A percentile compares a stretch with the other conserved stretches of the same genome.
Evolutionary conservation across 2,888 invertebrate genomes (phyloP).

Genomic region (Athrips mouffetella): DNA sequence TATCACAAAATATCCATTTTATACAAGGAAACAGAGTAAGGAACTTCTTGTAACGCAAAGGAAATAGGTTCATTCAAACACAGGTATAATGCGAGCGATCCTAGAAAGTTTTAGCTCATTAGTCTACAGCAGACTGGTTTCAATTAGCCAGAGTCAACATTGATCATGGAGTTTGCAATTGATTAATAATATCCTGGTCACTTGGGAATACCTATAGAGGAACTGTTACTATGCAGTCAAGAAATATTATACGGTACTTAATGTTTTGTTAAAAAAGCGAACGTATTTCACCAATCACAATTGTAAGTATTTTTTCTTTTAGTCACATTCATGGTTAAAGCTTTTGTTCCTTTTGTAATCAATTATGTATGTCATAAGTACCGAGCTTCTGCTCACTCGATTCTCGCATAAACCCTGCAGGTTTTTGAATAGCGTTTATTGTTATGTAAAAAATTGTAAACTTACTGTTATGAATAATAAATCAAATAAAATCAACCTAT

Average conservation of each 20-base stretch:
- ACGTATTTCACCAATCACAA: constrained; percentile 6
- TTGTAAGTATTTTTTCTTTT: no score
- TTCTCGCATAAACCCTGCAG: no score
- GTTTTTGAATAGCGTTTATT: no score
- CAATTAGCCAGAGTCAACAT: constrained; percentile 66
- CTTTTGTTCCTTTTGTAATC: no score
- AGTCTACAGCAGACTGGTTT: constrained; percentile 58
- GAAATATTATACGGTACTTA: constrained; percentile 7
- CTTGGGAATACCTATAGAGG: constrained; percentile 30
- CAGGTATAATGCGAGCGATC: constrained; percentile 15
- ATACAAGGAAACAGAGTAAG: no score
- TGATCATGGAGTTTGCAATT: constrained; percentile 40
- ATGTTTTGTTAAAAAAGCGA: constrained; percentile 11
- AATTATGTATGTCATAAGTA: no score
- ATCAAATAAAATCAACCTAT: no score
- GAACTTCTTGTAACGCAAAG: not conserved
- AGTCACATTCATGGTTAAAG: no score
- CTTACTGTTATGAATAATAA: no score
- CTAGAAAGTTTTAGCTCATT: constrained; percentile 37
- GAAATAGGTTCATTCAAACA: constrained; percentile 12
- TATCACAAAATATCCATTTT: no score
- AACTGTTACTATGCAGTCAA: constrained; percentile 19
- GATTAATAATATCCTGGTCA: constrained; percentile 45
- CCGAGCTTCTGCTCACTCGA: no score
- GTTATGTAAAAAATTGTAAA: no score